Base-by-base conservation (phyloP, 2,888 invertebrate species). In the Tenthredo notha region DNA sequence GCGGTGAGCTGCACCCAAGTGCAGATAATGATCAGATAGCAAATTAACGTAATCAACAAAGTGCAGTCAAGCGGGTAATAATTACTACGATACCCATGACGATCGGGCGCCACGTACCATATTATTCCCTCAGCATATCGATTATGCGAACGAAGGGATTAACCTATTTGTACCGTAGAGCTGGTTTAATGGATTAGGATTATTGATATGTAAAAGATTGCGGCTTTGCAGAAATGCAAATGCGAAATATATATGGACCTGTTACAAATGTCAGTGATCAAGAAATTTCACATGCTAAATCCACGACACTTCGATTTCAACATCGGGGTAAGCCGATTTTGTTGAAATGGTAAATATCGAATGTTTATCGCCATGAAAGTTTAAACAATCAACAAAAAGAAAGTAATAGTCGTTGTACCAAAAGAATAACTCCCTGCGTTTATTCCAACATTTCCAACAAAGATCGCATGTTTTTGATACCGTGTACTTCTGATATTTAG, bases 101-200 rank as follows among this genome's bases (percentile, higher is more conserved):
- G 25, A 47, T 33, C 50, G 25, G 18, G 29, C 47, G 77, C 21
- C 33, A 29, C 29, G 33, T 67, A 67, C 37, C 37, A 37, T 15
- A 12, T 29, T 54, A 77, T 40, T 80, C 37, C 80, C 29, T 61
- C 18, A 65, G 43, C 37, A 40, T 58, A 83, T 83, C 83, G 67
- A 83, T 83, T 70, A 65, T 67, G n/a, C 58, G 67, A 61, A 40
- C 65, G 61, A 37, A 33, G 83, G 83, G 83, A 83, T 70, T 83
- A 70, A 29, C 70, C 67, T 47, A 83, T 80, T 80, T 80, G 15
- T 40, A 29, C 25, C 29, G 47, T 37, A 40, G 61, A 47, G 65
- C 83, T 67, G 50, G 47, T 70, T 70, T n/a, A 29, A 33, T 47
- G 65, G 83, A 83, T 83, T 70, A 47, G 37, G 67, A 83, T 83